A percentile compares a stretch with the other conserved stretches of the same genome.
These are phyloP conservation scores for Prunella himalayana DNA, from an alignment of 2,113 vertebrate genomes.

Conservation along the genomic window DNA sequence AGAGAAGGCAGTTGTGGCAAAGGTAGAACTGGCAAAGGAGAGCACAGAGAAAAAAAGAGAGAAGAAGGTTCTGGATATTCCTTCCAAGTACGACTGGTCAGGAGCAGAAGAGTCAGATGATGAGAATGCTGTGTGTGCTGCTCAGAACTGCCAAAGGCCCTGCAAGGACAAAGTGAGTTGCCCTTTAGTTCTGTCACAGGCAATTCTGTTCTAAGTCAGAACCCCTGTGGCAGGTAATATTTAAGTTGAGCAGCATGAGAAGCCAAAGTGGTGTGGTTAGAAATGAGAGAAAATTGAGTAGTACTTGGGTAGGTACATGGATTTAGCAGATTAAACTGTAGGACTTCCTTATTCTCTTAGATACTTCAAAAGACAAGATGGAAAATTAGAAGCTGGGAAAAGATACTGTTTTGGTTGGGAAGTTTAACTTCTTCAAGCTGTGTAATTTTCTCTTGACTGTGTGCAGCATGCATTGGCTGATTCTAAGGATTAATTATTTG, in stretches of 20 bases:
- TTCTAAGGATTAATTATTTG: background rate
- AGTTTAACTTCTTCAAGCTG: background rate
- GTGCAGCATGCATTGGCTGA: background rate
- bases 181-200: background rate
- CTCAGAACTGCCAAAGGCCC: slow-evolving; percentile 93
- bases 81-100: slow-evolving; percentile 98
- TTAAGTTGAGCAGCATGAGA: background rate
- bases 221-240: background rate
- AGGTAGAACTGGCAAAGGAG: slow-evolving; percentile 86
- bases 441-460: background rate
- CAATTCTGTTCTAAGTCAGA: background rate
- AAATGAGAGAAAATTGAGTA: background rate
- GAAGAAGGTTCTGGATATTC: slow-evolving; percentile 95
- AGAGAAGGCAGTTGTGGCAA: slow-evolving; percentile 86
- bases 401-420: background rate
- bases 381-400: background rate
- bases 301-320: background rate
- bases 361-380: background rate
- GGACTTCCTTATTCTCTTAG: background rate
- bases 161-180: slow-evolving; percentile 95
- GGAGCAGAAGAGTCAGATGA: slow-evolving; percentile 96
- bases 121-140: slow-evolving; percentile 94
- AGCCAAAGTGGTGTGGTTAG: background rate
- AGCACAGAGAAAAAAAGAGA: slow-evolving; percentile 89
- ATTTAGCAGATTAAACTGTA: background rate